These are phyloP conservation scores for Gymnosoma rotundatum DNA, from an alignment of 2,888 invertebrate species.

Conservation along the genomic window DNA sequence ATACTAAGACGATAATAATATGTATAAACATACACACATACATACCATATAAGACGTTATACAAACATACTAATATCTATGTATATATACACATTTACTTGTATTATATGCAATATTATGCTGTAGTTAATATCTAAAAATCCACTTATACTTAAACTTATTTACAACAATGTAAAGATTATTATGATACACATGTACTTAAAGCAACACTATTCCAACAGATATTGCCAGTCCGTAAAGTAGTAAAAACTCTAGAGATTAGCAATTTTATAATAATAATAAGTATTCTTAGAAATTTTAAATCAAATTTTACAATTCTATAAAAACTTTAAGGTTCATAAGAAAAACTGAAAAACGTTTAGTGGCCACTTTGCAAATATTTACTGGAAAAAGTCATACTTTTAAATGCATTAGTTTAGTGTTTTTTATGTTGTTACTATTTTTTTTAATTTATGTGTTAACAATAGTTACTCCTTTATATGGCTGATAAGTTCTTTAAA, in stretches of 20 bases:
- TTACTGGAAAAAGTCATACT: neutral
- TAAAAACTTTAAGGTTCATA: too few species aligned
- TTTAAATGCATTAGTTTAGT: neutral
- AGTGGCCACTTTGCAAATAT: too few species aligned
- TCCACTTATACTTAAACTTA: conserved; percentile 49
- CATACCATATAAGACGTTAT: neutral
- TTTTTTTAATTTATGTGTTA: neutral
- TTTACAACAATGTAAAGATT: conserved; percentile 65
- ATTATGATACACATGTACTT: conserved; percentile 57
- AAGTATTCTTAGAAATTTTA: neutral
- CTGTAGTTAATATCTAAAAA: conserved; percentile 44
- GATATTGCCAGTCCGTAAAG: neutral
- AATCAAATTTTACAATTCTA: neutral
- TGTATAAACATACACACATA: conserved; percentile 15
- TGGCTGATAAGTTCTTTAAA: conserved; percentile 53
- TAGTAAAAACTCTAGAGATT: conserved; percentile 4
- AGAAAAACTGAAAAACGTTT: too few species aligned
- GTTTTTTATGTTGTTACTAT: neutral
- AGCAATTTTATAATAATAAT: neutral
- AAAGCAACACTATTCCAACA: conserved; percentile 23
- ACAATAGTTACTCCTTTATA: conserved; percentile 35
- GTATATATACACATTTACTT: neutral
- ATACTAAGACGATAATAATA: conserved; percentile 56
- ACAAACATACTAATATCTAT: neutral
- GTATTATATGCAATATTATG: conserved; percentile 13